These are phyloP conservation scores for Molorchus minor DNA, from an alignment of 2,888 invertebrate genomes.

Conservation along the genomic window DNA sequence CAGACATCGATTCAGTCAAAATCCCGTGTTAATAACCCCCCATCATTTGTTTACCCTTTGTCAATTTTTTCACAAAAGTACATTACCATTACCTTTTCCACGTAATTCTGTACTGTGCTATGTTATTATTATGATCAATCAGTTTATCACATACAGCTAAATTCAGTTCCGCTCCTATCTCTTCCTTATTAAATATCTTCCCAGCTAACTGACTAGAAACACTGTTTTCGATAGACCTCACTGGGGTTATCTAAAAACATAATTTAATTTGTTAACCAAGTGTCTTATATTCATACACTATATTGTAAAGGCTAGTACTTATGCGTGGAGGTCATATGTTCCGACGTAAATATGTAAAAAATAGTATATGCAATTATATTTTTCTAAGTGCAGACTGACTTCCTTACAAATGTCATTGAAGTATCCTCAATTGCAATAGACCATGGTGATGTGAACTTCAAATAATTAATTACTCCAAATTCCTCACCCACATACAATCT, in stretches of 20 bases:
- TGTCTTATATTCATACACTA: no score
- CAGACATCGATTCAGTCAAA: no score
- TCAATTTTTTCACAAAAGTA: no score
- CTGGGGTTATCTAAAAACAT: slow-evolving; percentile 46
- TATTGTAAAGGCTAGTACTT: no score
- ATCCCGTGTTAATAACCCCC: no score
- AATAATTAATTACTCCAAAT: slow-evolving; percentile 74
- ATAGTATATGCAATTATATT: background rate
- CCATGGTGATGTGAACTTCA: slow-evolving; percentile 76
- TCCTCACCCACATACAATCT: slow-evolving; percentile 75
- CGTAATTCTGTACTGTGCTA: slow-evolving; percentile 66
- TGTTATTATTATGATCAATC: slow-evolving; percentile 63
- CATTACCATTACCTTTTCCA: slow-evolving; percentile 65
- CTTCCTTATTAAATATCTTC: slow-evolving; percentile 61
- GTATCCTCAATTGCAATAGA: slow-evolving; percentile 73
- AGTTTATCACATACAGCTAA: slow-evolving; percentile 59
- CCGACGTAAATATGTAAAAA: background rate
- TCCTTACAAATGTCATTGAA: slow-evolving; percentile 69
- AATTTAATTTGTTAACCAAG: no score
- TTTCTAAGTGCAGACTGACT: background rate
- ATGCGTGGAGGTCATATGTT: no score
- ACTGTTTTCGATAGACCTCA: slow-evolving; percentile 50
- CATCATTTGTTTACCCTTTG: no score
- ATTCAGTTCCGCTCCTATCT: slow-evolving; percentile 66
- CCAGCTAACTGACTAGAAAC: slow-evolving; percentile 59